Percentiles rank a stretch among this genome's conserved stretches.
Conservation (phyloP, 2,113 vertebrate genomes). For the Serinus canaria region DNA sequence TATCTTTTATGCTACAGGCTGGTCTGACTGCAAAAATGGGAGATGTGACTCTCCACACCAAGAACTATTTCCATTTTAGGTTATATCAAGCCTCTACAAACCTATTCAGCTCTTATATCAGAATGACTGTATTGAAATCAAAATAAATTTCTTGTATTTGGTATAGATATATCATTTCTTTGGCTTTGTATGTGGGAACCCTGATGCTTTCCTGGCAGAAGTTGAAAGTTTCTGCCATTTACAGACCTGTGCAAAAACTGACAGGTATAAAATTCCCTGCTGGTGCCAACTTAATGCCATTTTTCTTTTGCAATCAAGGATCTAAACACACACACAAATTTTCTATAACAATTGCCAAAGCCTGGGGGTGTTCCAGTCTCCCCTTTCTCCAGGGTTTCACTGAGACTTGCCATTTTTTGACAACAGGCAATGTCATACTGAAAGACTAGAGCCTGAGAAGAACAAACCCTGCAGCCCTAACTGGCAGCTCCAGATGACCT, state of each 20-base stretch:
- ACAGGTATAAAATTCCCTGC: conserved; percentile 28
- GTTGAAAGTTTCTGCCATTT: conserved; percentile 40
- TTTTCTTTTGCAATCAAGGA: conserved; percentile 44
- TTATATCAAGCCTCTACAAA: not conserved
- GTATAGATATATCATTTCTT: not conserved
- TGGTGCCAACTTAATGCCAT: conserved; percentile 43
- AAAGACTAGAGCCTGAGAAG: not conserved
- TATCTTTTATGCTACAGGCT: not conserved
- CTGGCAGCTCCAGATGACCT: conserved; percentile 21
- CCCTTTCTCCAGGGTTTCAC: conserved; percentile 15
- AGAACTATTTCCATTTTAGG: not conserved
- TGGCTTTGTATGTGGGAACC: not conserved
- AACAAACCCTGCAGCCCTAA: conserved; percentile 13
- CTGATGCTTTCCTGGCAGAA: conserved; percentile 46
- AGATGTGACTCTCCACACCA: not conserved
- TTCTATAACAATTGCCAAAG: conserved; percentile 39
- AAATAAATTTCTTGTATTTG: not conserved
- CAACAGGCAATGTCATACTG: not conserved
- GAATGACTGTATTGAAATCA: not conserved
- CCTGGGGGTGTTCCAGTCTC: not conserved
- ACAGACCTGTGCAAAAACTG: conserved; percentile 20
- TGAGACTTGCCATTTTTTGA: not conserved
- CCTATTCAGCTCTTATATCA: not conserved
- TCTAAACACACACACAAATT: not conserved
- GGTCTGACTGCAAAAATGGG: not conserved